Evolutionary conservation across 2,888 invertebrate species (phyloP).

Genomic region (Idaea biselata): DNA sequence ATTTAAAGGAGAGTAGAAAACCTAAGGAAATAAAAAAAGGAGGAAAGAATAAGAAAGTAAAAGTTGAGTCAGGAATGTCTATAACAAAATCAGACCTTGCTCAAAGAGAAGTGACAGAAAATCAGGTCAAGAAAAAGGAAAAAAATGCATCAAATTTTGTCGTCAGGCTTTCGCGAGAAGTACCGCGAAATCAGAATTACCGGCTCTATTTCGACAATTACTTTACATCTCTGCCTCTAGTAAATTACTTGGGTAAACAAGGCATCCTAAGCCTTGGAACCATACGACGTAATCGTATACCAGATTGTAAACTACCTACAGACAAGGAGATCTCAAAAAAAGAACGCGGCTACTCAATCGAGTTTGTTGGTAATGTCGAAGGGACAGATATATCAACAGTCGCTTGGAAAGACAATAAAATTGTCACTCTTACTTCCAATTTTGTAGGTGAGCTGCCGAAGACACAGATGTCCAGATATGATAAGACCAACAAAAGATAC

Average conservation of each 20-base stretch:
- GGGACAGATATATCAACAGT: constrained; percentile 32
- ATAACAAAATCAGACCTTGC: constrained; percentile 4
- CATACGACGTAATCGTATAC: constrained; percentile 17
- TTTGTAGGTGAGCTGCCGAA: constrained; percentile 38
- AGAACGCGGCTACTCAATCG: constrained; percentile 21
- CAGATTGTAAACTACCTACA: constrained; percentile 38
- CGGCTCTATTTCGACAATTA: too few relatives aligned
- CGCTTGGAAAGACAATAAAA: constrained; percentile 44
- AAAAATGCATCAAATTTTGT: too few relatives aligned
- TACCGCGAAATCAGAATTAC: too few relatives aligned
- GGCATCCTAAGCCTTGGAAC: too few relatives aligned
- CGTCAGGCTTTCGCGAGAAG: too few relatives aligned
- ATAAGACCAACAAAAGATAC: constrained; percentile 22
- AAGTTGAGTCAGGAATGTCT: constrained; percentile 9
- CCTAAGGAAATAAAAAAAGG: constrained; percentile 4
- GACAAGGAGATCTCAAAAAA: constrained; percentile 28
- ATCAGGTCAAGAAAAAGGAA: constrained; percentile 4
- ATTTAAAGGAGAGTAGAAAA: constrained; percentile 7
- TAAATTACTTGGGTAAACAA: too few relatives aligned
- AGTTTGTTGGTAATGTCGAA: constrained; percentile 23
- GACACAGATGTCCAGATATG: constrained; percentile 23
- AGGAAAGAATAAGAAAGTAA: constrained; percentile 7
- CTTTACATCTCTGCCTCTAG: too few relatives aligned
- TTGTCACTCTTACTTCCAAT: constrained; percentile 39
- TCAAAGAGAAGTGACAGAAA: not conserved